Percentiles rank a stretch among this genome's conserved stretches.
phyloP scores from a whole-genome alignment of 2,113 vertebrate genomes.

The Ploceus nigricollis region DNA sequence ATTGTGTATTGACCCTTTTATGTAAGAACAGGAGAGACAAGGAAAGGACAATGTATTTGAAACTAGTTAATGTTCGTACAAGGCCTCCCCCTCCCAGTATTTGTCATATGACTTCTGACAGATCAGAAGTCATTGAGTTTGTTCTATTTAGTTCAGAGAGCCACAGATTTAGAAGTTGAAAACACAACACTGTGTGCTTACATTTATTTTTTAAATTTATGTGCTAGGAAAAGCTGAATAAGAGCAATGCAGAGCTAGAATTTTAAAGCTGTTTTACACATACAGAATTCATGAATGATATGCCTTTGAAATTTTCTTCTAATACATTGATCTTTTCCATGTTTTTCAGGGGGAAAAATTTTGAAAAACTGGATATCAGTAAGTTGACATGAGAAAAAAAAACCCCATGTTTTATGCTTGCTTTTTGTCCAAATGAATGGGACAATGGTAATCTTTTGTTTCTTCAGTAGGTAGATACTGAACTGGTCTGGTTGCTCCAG shows the following conservation, averaged over 20 bases:
- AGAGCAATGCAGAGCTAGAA: neutral
- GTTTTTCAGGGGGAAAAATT: conserved; percentile 66
- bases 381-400: conserved; percentile 88
- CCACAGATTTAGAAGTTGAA: neutral
- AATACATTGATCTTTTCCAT: neutral
- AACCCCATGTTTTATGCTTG: conserved; percentile 71
- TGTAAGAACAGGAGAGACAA: neutral
- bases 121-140: neutral
- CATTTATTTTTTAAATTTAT: neutral
- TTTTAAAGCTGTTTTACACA: neutral
- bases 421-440: conserved; percentile 90
- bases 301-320: neutral
- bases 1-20: neutral
- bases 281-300: neutral
- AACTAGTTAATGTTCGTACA: neutral
- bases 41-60: neutral
- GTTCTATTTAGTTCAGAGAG: neutral
- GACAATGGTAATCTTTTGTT: conserved; percentile 67
- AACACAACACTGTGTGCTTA: neutral
- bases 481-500: neutral
- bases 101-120: neutral
- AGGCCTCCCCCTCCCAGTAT: neutral
- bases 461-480: neutral
- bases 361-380: conserved; percentile 75
- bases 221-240: neutral